These are phyloP conservation scores for Varroa destructor DNA, from an alignment of 1,140 invertebrate genomes.

Conservation along the genomic window DNA sequence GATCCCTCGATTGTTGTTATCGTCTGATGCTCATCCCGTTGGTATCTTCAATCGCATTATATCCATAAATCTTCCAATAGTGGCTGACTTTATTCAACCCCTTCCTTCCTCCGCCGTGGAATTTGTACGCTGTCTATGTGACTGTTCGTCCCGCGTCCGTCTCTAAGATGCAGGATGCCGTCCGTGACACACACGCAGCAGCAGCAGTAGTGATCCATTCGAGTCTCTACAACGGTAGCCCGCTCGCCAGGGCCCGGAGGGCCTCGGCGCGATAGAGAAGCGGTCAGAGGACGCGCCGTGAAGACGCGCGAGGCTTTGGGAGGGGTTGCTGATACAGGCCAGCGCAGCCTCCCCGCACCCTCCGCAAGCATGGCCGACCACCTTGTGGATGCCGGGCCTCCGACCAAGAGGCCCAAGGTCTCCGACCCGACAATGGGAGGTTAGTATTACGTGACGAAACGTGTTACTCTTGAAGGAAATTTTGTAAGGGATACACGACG, in stretches of 20 bases:
- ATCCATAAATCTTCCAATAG: no score
- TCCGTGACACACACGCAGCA: neutral
- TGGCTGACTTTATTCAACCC: no score
- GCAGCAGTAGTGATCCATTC: neutral
- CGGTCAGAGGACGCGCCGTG: neutral
- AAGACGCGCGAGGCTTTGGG: constrained; percentile 4
- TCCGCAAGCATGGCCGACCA: constrained; percentile 19
- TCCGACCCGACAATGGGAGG: constrained; percentile 20
- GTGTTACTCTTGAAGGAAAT: no score
- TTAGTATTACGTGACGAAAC: neutral
- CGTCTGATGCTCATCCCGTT: no score
- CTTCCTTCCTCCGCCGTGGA: no score
- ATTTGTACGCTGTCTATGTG: no score
- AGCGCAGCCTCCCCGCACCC: constrained; percentile 25
- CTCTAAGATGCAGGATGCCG: constrained; percentile 20
- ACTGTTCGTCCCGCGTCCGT: constrained; percentile 12
- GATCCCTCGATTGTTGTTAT: no score
- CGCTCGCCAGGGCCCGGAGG: constrained; percentile 1
- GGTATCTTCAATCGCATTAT: no score
- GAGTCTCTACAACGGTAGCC: neutral
- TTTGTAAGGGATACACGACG: no score
- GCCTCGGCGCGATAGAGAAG: constrained; percentile 12
- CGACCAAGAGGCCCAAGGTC: constrained; percentile 19
- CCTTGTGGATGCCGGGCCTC: constrained; percentile 20
- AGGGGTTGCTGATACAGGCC: constrained; percentile 23